A percentile compares a stretch with the other conserved stretches of the same genome.
These are phyloP conservation scores for Propithecus perrieri DNA, from an alignment of 2,797 vertebrate species.

Conservation along the genomic window DNA sequence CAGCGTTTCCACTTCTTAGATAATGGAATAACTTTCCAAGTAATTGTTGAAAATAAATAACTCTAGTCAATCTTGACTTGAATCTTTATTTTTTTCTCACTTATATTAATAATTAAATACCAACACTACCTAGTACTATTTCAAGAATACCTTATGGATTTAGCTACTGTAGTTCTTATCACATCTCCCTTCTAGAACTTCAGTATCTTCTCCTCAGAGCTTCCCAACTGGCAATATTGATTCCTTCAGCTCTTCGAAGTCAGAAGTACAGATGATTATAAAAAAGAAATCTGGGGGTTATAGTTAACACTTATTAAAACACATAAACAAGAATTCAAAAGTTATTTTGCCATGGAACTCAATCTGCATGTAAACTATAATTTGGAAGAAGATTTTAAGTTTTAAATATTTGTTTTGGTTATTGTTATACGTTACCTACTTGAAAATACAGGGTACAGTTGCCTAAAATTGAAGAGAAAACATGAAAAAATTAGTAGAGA, in stretches of 20 bases:
- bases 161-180: background rate
- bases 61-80: background rate
- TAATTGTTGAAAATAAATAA: background rate
- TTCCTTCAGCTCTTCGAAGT: background rate
- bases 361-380: background rate
- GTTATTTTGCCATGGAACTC: background rate
- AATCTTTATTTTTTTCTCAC: background rate
- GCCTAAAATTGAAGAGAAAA: background rate
- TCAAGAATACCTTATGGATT: background rate
- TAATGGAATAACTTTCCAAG: background rate
- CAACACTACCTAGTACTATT: background rate
- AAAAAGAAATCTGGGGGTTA: background rate
- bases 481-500: background rate
- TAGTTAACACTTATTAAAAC: background rate
- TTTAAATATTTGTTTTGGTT: background rate
- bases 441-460: background rate
- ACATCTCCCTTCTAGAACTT: background rate
- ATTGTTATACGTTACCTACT: background rate
- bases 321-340: background rate
- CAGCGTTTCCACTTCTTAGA: background rate
- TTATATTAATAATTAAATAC: background rate
- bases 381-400: background rate
- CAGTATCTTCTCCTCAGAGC: background rate
- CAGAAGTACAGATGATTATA: background rate
- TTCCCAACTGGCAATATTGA: background rate